These are phyloP conservation scores for Thysanoteuthis rhombus DNA, from an alignment of 2,888 invertebrate genomes.

Conservation along the genomic window DNA sequence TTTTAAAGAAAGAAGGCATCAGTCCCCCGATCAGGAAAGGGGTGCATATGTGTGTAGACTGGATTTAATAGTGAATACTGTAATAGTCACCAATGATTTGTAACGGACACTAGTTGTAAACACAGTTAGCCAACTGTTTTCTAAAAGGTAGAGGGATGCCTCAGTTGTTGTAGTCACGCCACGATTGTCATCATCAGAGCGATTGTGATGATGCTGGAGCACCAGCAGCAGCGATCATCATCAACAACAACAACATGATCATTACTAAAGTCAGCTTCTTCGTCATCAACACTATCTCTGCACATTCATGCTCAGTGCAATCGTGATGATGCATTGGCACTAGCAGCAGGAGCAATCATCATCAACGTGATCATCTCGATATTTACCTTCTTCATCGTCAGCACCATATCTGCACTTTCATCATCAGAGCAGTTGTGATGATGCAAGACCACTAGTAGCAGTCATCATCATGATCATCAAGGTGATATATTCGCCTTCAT, in stretches of 20 bases:
- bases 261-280: not conserved
- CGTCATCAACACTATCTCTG: not conserved
- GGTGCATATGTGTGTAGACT: not conserved
- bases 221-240: not conserved
- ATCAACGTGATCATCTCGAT: not conserved
- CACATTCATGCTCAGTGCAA: too few relatives aligned
- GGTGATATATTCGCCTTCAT: too few relatives aligned
- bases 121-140: not conserved
- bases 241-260: not conserved
- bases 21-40: not conserved
- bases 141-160: not conserved
- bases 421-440: too few relatives aligned
- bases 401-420: not conserved
- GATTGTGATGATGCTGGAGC: not conserved
- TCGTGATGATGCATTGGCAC: too few relatives aligned
- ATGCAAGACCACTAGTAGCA: too few relatives aligned
- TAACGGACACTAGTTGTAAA: not conserved
- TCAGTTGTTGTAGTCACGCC: not conserved
- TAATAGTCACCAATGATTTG: not conserved
- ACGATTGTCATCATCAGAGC: not conserved
- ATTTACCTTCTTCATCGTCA: not conserved
- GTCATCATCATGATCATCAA: too few relatives aligned
- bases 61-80: not conserved
- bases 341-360: not conserved
- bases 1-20: not conserved